Conservation (phyloP, 1,140 invertebrate species). For the Diploscapter pachys region DNA sequence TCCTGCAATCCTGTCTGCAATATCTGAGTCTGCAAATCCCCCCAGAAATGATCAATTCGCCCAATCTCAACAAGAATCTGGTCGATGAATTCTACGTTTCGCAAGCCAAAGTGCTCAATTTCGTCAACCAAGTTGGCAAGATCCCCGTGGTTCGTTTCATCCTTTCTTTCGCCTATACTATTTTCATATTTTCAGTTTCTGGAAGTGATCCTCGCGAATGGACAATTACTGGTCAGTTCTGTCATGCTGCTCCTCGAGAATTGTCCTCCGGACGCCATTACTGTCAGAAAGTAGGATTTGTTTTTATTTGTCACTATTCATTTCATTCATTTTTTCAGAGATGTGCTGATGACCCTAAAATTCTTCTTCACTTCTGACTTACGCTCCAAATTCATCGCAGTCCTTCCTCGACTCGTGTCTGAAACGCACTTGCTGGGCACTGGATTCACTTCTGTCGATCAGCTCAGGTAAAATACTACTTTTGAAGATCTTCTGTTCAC, state of each 20-base stretch:
- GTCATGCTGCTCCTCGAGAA: slow-evolving; percentile 16
- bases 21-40: slow-evolving; percentile 1
- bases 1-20: neutral
- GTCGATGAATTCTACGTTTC: slow-evolving; percentile 16
- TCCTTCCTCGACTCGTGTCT: slow-evolving; percentile 22
- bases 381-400: slow-evolving; percentile 12
- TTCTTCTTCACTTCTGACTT: slow-evolving; percentile 18
- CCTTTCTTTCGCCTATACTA: neutral
- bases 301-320: slow-evolving; percentile 3
- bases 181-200: slow-evolving; percentile 25
- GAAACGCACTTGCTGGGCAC: slow-evolving; percentile 17
- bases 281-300: slow-evolving; percentile 6
- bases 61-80: neutral
- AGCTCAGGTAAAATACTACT: slow-evolving; percentile 6
- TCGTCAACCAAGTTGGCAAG: slow-evolving; percentile 20
- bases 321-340: slow-evolving; percentile 10
- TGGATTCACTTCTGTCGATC: slow-evolving; percentile 18
- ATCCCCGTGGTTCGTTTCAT: slow-evolving; percentile 10
- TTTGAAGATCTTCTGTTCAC: neutral
- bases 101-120: slow-evolving; percentile 15
- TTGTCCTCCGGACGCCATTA: slow-evolving; percentile 1
- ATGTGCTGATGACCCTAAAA: slow-evolving; percentile 24
- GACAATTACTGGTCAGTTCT: neutral
- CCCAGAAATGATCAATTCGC: neutral
- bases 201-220: slow-evolving; percentile 19